Conservation (phyloP, 1,140 invertebrate species). For the Philopotamus ludificatus region DNA sequence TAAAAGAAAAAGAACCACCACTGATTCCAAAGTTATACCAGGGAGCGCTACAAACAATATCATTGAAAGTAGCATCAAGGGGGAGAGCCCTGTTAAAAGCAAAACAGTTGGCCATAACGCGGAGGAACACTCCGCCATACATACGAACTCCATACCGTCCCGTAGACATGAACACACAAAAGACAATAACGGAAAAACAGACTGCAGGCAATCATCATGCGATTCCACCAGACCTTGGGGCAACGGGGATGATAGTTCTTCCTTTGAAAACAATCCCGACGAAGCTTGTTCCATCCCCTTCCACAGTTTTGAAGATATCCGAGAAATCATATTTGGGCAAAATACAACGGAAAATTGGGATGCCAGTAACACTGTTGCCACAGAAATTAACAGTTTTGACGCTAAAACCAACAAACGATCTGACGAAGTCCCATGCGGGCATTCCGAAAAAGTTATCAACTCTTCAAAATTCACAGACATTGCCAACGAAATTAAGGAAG, state of each 20-base stretch:
- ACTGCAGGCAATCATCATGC: neutral
- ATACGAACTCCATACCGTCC: neutral
- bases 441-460: neutral
- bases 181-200: neutral
- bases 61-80: conserved; percentile 16
- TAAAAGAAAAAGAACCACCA: conserved; percentile 25
- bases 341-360: conserved; percentile 31
- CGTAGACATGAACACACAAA: neutral
- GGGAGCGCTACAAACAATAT: conserved; percentile 31
- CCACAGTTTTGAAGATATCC: conserved; percentile 36
- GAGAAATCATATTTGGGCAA: conserved; percentile 38
- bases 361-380: neutral
- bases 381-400: neutral
- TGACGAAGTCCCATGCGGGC: neutral
- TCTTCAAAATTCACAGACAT: conserved; percentile 9
- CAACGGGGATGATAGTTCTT: conserved; percentile 28
- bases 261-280: conserved; percentile 21
- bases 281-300: neutral
- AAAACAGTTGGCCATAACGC: conserved; percentile 6
- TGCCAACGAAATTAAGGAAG: conserved; percentile 18
- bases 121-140: conserved; percentile 30
- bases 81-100: conserved; percentile 29
- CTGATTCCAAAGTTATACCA: conserved; percentile 22
- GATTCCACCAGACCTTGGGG: conserved; percentile 5
- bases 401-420: neutral